Base-by-base conservation (phyloP, 2,113 vertebrate genomes). In the Calyptommatus sinebrachiatus region DNA sequence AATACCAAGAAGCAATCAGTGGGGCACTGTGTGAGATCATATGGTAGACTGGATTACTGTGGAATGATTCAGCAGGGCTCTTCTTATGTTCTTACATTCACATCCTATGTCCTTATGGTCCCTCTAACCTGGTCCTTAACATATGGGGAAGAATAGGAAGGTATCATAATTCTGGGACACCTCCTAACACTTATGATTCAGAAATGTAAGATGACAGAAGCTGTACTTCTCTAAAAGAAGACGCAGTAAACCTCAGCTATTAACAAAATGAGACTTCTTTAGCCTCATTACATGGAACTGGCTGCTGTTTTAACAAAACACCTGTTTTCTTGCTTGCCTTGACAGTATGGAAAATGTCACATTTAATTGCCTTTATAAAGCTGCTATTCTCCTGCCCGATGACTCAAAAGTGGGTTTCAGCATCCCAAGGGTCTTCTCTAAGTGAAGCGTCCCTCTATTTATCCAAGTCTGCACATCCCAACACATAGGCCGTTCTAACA, bases 201-300 rank as follows among this genome's bases (percentile, higher is more conserved):
- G 29, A 45, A 41, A 76, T 53, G 73, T 63, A 82, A 82, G 80
- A 48, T 26, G 14, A 9, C 50, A 1, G 57, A 50, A 77, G 71
- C 0, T 87, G 78, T 65, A 62, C 12, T 77, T 20, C 53, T 18
- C n/a, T 87, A 22, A 41, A 89, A 45, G 84, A 74, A 85, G 24
- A 69, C 1, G 31, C 11, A 21, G 67, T 1, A 67, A 76, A 53
- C 20, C 0, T 0, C 29, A 5, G 69, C 1, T 77, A 20, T 12
- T 46, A 71, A 68, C 71, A 79, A 83, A 82, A 2, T n/a, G 63
- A 8, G 6, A 29, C 0, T 10, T 66, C 35, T 2, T 76, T 80
- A 77, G 46, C 22, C 10, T 66, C 7, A 0, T 24, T 76, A 53
- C 21, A 65, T 0, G 0, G 26, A n/a, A 0, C 0, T 1, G 26